Evolutionary conservation across 2,113 vertebrate genomes (phyloP), one percentile per base, ranked within the genome.

Genomic region (Sciurus niger): DNA sequence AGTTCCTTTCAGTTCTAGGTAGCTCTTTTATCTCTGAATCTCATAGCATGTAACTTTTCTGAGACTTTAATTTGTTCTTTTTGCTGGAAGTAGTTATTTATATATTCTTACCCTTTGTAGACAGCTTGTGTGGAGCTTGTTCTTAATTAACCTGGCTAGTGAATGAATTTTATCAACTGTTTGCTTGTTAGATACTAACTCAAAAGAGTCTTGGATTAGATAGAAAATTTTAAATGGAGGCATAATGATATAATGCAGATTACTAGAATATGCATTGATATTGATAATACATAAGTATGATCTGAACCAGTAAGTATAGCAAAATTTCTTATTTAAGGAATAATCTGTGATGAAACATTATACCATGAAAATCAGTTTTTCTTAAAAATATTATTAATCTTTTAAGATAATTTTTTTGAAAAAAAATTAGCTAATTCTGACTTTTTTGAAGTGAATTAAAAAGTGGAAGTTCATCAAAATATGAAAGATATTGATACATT

Each of bases 81-180:
- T 51, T 34, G 2, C 22, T 48, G 37, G 24, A 53, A 76, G 48
- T 60, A 67, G 18, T 70, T 70, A 58, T 63, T 60, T 78, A 51
- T 0, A 9, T 90, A 90, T 63, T 43, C 14, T 85, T 80, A 73
- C 43, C 30, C 28, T 22, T 13, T 87, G 2, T 58, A 46, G 43
- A 40, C 32, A 25, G 32, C 13, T 86, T 77, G 12, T 95, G 8
- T 79, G 25, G 32, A 53, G 6, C 40, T 40, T 79, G 9, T 95
- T 95, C 46, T 58, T 85, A 92, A 43, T 67, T 87, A 95, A 80
- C 37, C n/a, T 67, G 67, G 30, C 46, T 43, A 92, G 34, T 87
- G 30, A 65, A 43, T 87, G 74, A 92, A 74, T 92, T 46, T 73
- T 60, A 91, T 40, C 34, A 34, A 0, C 51, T 91, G 14, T 67